These are phyloP conservation scores for Dicaeum eximium DNA, from an alignment of 2,113 vertebrate genomes.

Conservation along the genomic window DNA sequence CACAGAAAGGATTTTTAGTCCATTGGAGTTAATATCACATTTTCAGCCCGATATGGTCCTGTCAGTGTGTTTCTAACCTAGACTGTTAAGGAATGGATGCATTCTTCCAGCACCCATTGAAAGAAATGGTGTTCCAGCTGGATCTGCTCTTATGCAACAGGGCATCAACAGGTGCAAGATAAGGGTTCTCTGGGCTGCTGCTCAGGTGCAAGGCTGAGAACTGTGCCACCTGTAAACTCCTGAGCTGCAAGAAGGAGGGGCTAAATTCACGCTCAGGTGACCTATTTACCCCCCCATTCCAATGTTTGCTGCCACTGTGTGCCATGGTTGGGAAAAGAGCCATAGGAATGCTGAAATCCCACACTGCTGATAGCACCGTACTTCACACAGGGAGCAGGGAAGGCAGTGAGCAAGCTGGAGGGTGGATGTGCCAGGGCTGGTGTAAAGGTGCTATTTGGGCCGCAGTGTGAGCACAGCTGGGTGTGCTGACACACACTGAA, in stretches of 20 bases:
- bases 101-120: neutral
- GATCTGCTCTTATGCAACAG: neutral
- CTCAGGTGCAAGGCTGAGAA: neutral
- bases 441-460: neutral
- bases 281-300: neutral
- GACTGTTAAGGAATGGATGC: neutral
- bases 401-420: neutral
- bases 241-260: neutral
- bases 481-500: neutral
- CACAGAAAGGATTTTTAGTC: neutral
- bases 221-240: neutral
- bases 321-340: neutral
- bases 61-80: neutral
- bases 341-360: neutral
- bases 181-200: neutral
- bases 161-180: neutral
- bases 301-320: neutral
- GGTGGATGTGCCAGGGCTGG: neutral
- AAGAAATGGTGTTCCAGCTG: neutral
- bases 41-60: accelerated
- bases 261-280: neutral
- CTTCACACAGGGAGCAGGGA: neutral
- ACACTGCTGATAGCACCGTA: accelerated
- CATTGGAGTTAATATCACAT: neutral
- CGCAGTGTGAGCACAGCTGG: neutral